Evolutionary conservation across 2,113 vertebrate species (phyloP).

Genomic region (Lophura nycthemera): DNA sequence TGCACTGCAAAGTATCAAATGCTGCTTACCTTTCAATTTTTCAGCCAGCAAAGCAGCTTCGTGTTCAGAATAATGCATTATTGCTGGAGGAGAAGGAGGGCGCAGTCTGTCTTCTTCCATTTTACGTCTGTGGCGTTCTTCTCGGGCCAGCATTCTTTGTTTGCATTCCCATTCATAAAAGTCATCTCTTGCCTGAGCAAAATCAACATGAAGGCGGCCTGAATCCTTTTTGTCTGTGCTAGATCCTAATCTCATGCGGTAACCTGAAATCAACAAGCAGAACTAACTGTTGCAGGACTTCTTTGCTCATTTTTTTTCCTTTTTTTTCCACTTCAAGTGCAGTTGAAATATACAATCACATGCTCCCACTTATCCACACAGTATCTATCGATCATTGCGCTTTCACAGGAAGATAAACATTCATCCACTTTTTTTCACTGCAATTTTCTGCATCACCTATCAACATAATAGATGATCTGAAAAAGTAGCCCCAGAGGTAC

Average conservation of each 20-base stretch:
- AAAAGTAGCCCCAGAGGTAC: neutral
- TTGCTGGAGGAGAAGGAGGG: conserved; percentile 87
- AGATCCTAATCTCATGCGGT: conserved; percentile 90
- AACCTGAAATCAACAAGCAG: conserved; percentile 80
- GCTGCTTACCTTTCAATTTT: conserved; percentile 89
- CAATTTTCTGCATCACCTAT: neutral
- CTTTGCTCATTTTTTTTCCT: neutral
- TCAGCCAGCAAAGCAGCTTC: conserved; percentile 89
- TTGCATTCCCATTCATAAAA: conserved; percentile 94
- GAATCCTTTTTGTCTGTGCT: conserved; percentile 94
- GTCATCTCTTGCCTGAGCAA: conserved; percentile 90
- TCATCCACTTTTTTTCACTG: neutral
- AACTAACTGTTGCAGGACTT: conserved; percentile 42
- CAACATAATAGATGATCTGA: neutral
- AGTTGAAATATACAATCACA: neutral
- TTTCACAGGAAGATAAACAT: neutral
- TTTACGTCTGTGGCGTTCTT: conserved; percentile 88
- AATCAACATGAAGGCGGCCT: conserved; percentile 91
- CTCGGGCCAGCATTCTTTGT: conserved; percentile 88
- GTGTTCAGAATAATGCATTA: conserved; percentile 91
- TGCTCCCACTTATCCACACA: neutral
- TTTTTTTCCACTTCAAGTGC: neutral
- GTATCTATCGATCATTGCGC: neutral
- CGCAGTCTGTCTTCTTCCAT: conserved; percentile 86
- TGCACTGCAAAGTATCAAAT: neutral